Evolutionary conservation across 2,888 invertebrate species (phyloP), one percentile per base, ranked within the genome.

Genomic region (Drosophila anomelani): DNA sequence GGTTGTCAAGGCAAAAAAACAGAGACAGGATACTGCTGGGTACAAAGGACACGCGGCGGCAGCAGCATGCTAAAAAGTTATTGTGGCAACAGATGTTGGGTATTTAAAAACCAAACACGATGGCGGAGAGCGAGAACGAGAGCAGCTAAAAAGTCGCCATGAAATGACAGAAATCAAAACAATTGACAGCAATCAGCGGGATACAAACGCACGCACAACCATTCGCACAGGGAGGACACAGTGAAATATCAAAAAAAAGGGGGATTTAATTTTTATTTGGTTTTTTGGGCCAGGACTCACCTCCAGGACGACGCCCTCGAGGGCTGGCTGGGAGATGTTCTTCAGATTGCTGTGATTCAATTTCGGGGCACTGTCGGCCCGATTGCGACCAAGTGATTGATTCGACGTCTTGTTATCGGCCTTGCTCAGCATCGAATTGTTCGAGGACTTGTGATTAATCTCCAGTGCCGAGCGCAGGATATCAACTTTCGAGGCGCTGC

Each of bases 381-480:
- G 93, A 85, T 93, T 92, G 71, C 93, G 90, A 49, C 92, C 93
- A 68, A 95, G 90, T 63, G 94, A 94, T 75, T 94, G 94, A 90
- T 95, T 95, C 47, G 95, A 95, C 62, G 94, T 94, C 79, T 94
- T 92, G 81, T 91, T 91, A 85, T 92, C 93, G 80, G 90, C 90
- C 84, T 90, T 92, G 79, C 92, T 92, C 73, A 91, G 81, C 67
- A 94, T 61, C 92, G 93, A 90, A 93, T 94, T 70, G 93, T 94
- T 92, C 72, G 93, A 93, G 76, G 91, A 90, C 88, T 92, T 93
- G 87, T 95, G 94, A 90, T 94, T 95, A 80, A 95, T 95, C 92
- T 96, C 96, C 43, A 95, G 91, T 0, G 96, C 94, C 20, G 96
- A 96, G 75, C 95, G 94, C 6, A 96, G 93, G 56, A 96, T 92